A percentile compares a stretch with the other conserved stretches of the same genome.
Conservation (phyloP, 2,797 vertebrate genomes). For the Knipowitschia caucasica region DNA sequence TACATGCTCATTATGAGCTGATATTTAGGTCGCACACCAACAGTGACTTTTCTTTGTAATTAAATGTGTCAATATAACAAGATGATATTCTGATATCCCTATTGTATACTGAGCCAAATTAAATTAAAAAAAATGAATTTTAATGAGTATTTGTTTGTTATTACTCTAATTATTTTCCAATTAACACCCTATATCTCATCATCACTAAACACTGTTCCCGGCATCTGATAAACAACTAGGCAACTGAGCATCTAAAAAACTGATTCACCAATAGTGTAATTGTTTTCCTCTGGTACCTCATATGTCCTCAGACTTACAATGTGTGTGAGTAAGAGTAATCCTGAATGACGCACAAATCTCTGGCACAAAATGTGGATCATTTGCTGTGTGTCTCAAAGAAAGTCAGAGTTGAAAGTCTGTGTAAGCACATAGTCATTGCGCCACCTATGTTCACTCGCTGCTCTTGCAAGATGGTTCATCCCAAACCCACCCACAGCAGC, state of each 20-base stretch:
- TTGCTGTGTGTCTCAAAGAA: not conserved
- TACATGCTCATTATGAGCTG: slow-evolving; percentile 34
- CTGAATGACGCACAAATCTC: slow-evolving; percentile 8
- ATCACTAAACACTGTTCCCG: slow-evolving; percentile 40
- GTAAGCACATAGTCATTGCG: slow-evolving; percentile 46
- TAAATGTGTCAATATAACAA: slow-evolving; percentile 56
- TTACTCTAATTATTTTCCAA: slow-evolving; percentile 75
- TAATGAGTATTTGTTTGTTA: slow-evolving; percentile 69
- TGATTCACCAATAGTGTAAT: slow-evolving; percentile 34
- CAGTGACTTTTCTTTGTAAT: slow-evolving; percentile 46
- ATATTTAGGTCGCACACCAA: slow-evolving; percentile 45
- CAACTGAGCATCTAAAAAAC: slow-evolving; percentile 43
- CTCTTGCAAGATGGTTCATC: slow-evolving; percentile 25
- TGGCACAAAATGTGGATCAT: not conserved
- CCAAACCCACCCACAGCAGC: slow-evolving; percentile 41
- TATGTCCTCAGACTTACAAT: not conserved
- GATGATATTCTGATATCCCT: slow-evolving; percentile 56
- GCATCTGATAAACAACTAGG: slow-evolving; percentile 53
- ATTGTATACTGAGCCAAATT: slow-evolving; percentile 42
- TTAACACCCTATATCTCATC: slow-evolving; percentile 67
- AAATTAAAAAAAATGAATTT: slow-evolving; percentile 59
- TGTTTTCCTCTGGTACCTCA: not conserved
- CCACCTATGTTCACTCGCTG: slow-evolving; percentile 38
- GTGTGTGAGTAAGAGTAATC: not conserved
- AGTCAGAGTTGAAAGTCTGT: not conserved